These are phyloP conservation scores for Argya squamiceps DNA, from an alignment of 2,797 vertebrate species.

Conservation along the genomic window DNA sequence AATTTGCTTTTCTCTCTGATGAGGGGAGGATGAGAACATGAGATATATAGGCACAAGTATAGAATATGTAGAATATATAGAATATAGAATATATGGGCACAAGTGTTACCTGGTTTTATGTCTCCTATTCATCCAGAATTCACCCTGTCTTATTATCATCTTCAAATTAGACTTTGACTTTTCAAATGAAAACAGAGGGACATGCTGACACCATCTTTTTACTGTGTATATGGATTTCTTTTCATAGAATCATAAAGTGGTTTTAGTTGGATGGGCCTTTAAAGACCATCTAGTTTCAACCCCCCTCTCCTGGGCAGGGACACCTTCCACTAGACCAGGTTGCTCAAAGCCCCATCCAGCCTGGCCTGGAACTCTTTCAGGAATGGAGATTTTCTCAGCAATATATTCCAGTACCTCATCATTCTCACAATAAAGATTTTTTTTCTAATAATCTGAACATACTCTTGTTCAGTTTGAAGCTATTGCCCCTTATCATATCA, in stretches of 20 bases:
- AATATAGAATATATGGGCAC: neutral
- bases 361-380: neutral
- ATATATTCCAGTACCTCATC: neutral
- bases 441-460: neutral
- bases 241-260: neutral
- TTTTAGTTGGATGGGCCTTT: neutral
- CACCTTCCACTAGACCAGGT: neutral
- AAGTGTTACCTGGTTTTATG: neutral
- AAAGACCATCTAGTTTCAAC: neutral
- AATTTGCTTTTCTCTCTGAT: neutral
- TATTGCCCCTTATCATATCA: neutral
- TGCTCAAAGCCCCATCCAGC: neutral
- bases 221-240: neutral
- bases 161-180: neutral
- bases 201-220: neutral
- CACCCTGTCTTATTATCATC: neutral
- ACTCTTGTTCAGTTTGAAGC: neutral
- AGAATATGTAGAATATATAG: too few relatives aligned
- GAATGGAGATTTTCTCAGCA: neutral
- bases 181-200: neutral
- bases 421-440: neutral
- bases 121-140: neutral
- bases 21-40: accelerated
- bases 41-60: accelerated
- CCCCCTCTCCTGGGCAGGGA: accelerated